phyloP scores from a whole-genome alignment of 2,113 vertebrate genomes.

The rat (Rattus norvegicus) region GRCr8 NC_086023.1:46395001-46395500 shows the following conservation, averaged over 20 bases:
- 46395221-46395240: background rate
- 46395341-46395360: background rate
- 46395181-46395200: background rate
- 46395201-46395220: background rate
- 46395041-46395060: background rate
- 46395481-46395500: background rate
- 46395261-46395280: background rate
- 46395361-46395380: background rate
- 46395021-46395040: too few relatives aligned
- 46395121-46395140: background rate
- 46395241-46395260: background rate
- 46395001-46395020: background rate
- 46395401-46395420: background rate
- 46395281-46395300: background rate
- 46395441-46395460: background rate
- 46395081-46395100: background rate
- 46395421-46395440: background rate
- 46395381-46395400: background rate
- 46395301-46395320: background rate
- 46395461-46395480: background rate
- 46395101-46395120: background rate
- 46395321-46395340: background rate
- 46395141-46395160: background rate
- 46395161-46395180: background rate
- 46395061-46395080: background rate